Evolutionary conservation across 2,797 vertebrate species (phyloP).

Genomic region (Oophaga sylvatica): DNA sequence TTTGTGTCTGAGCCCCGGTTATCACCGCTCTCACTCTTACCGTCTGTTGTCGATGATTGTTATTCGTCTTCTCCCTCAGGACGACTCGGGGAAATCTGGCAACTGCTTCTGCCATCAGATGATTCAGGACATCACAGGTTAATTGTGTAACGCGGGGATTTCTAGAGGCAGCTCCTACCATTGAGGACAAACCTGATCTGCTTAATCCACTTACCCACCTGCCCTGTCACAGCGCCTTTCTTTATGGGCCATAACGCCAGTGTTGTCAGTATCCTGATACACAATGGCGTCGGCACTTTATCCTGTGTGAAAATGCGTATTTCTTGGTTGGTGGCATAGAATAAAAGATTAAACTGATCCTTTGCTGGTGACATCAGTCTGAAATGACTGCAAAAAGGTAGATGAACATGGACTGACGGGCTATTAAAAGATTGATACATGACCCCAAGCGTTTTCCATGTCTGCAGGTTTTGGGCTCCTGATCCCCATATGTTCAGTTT

Average conservation of each 20-base stretch:
- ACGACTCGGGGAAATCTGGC: background rate
- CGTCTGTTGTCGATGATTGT: background rate
- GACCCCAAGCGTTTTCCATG: background rate
- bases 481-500: background rate
- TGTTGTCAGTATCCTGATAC: background rate
- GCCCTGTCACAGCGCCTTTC: background rate
- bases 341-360: background rate
- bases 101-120: background rate
- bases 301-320: background rate
- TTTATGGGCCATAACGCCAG: background rate
- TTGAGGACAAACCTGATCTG: slow-evolving; percentile 44
- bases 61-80: background rate
- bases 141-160: slow-evolving; percentile 1
- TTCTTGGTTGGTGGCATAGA: background rate
- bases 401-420: background rate
- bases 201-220: slow-evolving; percentile 36
- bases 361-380: background rate
- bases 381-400: too few species aligned
- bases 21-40: background rate
- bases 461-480: background rate
- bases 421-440: background rate
- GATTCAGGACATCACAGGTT: slow-evolving; percentile 1
- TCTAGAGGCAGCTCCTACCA: background rate
- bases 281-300: background rate
- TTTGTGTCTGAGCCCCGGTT: background rate